Conservation (phyloP, 2,888 invertebrate species). For the Diarsia dahlii region DNA sequence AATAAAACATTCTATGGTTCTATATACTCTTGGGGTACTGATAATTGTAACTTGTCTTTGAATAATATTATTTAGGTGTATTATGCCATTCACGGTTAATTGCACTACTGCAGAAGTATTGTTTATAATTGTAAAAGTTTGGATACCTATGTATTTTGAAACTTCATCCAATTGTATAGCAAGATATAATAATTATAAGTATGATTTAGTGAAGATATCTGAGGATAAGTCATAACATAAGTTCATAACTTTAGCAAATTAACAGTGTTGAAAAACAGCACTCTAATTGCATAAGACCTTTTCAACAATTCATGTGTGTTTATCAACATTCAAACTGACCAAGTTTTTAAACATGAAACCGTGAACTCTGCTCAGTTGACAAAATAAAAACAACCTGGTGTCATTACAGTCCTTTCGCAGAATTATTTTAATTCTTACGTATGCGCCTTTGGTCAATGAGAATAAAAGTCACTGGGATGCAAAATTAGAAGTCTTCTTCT, state of each 20-base stretch:
- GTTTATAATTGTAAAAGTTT: constrained; percentile 4
- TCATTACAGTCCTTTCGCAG: neutral
- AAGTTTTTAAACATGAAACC: neutral
- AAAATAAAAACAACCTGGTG: neutral
- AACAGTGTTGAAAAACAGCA: neutral
- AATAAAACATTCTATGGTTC: neutral
- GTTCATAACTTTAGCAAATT: neutral
- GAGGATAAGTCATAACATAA: constrained; percentile 1
- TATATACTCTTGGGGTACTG: neutral
- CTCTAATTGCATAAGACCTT: constrained; percentile 2
- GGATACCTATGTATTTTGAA: neutral
- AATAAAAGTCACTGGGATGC: neutral
- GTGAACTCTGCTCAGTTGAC: neutral
- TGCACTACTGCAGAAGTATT: neutral
- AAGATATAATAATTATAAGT: constrained; percentile 1
- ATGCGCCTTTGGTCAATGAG: neutral
- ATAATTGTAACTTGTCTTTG: constrained; percentile 20
- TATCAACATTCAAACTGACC: constrained; percentile 4
- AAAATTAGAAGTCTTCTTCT: neutral
- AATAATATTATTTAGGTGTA: neutral
- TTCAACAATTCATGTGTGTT: neutral
- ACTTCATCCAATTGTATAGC: neutral
- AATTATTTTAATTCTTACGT: neutral
- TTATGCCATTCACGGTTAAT: neutral
- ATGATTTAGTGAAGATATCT: constrained; percentile 34